Evolutionary conservation across 2,113 vertebrate genomes (phyloP).

Genomic region (Cygnus buccinator): DNA sequence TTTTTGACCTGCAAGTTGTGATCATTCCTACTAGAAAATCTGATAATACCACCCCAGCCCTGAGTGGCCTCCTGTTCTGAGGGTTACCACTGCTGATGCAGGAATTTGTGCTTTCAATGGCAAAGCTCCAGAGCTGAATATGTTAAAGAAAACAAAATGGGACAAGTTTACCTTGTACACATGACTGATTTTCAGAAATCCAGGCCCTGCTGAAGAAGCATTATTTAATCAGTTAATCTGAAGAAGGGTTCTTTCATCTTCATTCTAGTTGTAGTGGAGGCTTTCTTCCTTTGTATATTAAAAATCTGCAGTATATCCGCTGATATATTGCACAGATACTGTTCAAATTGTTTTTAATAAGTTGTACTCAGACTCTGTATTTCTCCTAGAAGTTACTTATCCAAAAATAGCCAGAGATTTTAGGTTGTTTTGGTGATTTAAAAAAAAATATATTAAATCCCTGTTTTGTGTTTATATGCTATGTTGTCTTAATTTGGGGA

Average conservation of each 20-base stretch:
- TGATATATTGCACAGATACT: neutral
- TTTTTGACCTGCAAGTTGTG: neutral
- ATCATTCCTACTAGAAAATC: neutral
- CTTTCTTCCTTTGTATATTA: neutral
- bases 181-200: neutral
- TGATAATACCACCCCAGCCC: neutral
- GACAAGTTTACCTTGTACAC: neutral
- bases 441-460: neutral
- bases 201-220: neutral
- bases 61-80: neutral
- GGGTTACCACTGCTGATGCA: neutral
- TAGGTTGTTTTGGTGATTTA: neutral
- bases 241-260: neutral
- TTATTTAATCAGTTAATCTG: neutral
- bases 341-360: neutral
- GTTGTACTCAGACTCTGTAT: neutral
- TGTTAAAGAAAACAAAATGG: neutral
- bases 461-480: neutral
- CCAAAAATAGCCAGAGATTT: neutral
- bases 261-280: neutral
- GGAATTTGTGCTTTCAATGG: neutral
- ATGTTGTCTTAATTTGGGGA: neutral
- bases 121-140: neutral
- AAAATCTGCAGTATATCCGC: neutral
- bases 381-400: neutral